Conservation (phyloP, 2,113 vertebrate species). For the Emydocephalus ijimae region DNA sequence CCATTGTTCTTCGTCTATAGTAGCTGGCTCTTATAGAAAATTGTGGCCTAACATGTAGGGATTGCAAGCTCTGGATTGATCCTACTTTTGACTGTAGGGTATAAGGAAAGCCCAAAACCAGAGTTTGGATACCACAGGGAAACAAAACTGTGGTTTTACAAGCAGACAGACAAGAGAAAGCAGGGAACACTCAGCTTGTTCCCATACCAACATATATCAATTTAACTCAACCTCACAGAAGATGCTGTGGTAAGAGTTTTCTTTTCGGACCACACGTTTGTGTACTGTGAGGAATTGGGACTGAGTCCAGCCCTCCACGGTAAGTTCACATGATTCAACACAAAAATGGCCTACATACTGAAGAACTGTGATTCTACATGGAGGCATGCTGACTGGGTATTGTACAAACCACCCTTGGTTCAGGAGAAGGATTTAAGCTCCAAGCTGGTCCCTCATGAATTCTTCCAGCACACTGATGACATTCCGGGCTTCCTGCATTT, state of each 20-base stretch:
- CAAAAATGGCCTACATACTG: neutral
- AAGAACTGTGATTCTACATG: neutral
- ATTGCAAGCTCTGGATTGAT: neutral
- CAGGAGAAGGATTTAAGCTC: conserved; percentile 33
- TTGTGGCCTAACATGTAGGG: neutral
- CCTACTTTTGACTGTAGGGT: neutral
- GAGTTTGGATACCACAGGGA: neutral
- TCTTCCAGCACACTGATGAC: conserved; percentile 91
- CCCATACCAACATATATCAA: neutral
- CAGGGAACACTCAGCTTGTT: neutral
- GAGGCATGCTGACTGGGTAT: neutral
- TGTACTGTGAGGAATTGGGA: neutral
- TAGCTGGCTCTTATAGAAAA: neutral
- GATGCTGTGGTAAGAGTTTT: neutral
- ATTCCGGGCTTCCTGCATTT: conserved; percentile 87
- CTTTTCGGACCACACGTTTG: neutral
- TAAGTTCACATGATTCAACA: neutral
- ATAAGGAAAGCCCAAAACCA: neutral
- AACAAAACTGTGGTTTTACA: neutral
- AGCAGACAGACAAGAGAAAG: neutral
- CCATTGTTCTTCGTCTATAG: neutral
- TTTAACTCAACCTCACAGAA: neutral
- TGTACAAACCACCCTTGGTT: neutral
- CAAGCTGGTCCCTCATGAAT: conserved; percentile 79
- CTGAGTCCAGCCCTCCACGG: neutral